Conservation (phyloP, 1,140 invertebrate genomes). For the Caenorhabditis latens region DNA sequence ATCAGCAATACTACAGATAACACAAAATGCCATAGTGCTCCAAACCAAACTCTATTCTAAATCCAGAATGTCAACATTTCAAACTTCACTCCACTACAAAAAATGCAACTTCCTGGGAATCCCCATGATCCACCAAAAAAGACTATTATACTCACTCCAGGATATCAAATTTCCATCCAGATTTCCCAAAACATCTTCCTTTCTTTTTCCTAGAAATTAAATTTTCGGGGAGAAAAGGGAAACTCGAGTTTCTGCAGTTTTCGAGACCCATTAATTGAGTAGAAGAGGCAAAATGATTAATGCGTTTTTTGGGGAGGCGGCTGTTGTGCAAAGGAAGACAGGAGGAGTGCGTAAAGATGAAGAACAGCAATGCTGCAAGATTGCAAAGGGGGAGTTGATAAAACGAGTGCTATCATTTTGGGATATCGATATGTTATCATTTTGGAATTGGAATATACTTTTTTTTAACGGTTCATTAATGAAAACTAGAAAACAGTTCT, state of each 20-base stretch:
- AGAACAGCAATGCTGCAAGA: too few relatives aligned
- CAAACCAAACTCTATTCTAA: background rate
- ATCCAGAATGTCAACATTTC: background rate
- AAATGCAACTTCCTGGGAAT: slow-evolving; percentile 9
- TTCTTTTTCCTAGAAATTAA: too few relatives aligned
- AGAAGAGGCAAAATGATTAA: slow-evolving; percentile 37
- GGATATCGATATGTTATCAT: too few relatives aligned
- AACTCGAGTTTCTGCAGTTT: slow-evolving; percentile 16
- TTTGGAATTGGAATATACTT: too few relatives aligned
- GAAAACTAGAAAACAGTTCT: too few relatives aligned
- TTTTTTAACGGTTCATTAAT: too few relatives aligned
- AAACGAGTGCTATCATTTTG: background rate
- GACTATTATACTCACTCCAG: background rate
- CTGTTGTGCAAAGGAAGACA: background rate
- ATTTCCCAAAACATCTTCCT: background rate
- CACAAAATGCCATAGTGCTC: too few relatives aligned
- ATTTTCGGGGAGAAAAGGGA: background rate
- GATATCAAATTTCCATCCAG: background rate
- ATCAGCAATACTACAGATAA: too few relatives aligned
- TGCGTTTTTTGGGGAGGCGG: slow-evolving; percentile 8
- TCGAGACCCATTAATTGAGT: slow-evolving; percentile 34
- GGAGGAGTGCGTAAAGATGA: background rate
- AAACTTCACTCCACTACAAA: background rate
- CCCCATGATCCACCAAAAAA: slow-evolving; percentile 15
- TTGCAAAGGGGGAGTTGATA: background rate